A percentile compares a stretch with the other conserved stretches of the same genome.
Evolutionary conservation across 2,113 vertebrate genomes (phyloP).

Genomic region (Pygathrix nemaeus): DNA sequence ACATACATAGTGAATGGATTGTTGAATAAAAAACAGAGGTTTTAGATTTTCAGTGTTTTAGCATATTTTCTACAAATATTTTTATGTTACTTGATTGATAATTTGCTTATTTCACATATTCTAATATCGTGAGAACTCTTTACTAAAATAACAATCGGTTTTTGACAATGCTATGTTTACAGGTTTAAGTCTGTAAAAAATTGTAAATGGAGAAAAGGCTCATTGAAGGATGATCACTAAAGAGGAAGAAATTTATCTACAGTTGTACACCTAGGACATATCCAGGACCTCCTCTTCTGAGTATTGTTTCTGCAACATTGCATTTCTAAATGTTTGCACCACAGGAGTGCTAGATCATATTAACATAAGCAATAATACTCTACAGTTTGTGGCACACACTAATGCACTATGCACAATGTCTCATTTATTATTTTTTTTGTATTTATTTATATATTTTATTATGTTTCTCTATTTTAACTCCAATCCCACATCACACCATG

Average conservation of each 20-base stretch:
- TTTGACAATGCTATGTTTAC: background rate
- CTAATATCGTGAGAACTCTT: background rate
- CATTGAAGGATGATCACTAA: background rate
- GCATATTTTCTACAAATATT: background rate
- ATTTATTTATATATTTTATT: background rate
- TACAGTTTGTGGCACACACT: background rate
- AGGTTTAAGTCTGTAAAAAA: background rate
- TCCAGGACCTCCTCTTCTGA: background rate
- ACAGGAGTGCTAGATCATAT: background rate
- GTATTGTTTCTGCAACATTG: background rate
- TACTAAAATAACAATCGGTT: background rate
- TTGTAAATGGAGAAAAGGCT: background rate
- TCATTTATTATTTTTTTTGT: background rate
- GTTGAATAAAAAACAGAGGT: background rate
- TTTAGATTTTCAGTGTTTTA: background rate
- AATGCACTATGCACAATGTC: background rate
- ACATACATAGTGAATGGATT: background rate
- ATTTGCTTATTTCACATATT: background rate
- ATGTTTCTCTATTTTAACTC: background rate
- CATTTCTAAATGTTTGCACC: background rate
- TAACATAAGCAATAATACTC: background rate
- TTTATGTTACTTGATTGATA: background rate
- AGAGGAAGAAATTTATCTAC: background rate
- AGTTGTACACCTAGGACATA: background rate
- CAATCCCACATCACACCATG: background rate